Percentiles rank a stretch among this genome's conserved stretches.
These are phyloP conservation scores for Forbesichthys papilliferus DNA, from an alignment of 2,113 vertebrate species.

Conservation along the genomic window DNA sequence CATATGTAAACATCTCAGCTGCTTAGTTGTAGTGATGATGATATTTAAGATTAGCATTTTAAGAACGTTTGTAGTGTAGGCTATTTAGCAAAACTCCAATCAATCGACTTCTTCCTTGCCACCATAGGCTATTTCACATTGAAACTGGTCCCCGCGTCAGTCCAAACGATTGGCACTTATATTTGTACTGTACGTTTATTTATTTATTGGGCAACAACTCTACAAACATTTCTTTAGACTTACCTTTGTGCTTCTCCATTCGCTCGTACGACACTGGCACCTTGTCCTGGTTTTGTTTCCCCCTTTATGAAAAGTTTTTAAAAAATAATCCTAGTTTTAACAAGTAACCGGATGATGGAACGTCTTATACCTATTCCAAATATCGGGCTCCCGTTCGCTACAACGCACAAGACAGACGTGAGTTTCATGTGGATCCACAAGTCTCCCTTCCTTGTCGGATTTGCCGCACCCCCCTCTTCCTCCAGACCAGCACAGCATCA, in stretches of 20 bases:
- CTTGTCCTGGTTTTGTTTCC: slow-evolving; percentile 29
- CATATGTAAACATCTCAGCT: too few species aligned
- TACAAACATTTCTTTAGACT: slow-evolving; percentile 17
- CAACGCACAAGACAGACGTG: slow-evolving; percentile 3
- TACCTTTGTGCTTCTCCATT: slow-evolving; percentile 82
- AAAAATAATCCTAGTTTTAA: slow-evolving; percentile 35
- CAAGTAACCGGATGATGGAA: slow-evolving; percentile 18
- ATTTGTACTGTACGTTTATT: too few species aligned
- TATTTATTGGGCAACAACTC: too few species aligned
- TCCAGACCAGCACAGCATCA: neutral
- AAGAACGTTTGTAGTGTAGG: too few species aligned
- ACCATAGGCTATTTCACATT: too few species aligned
- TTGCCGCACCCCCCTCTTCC: slow-evolving; percentile 40
- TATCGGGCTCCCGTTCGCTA: slow-evolving; percentile 34
- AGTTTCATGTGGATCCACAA: slow-evolving; percentile 50
- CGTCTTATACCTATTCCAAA: slow-evolving; percentile 16
- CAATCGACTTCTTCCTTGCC: too few species aligned
- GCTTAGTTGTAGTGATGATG: too few species aligned
- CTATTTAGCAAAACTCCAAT: too few species aligned
- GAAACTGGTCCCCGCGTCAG: too few species aligned
- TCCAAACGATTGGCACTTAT: too few species aligned
- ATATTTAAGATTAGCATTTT: too few species aligned
- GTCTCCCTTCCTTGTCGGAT: slow-evolving; percentile 46
- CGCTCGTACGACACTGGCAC: slow-evolving; percentile 20
- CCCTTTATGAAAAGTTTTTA: slow-evolving; percentile 27